Base-by-base conservation (phyloP, 2,888 invertebrate genomes). In the Philereme vetulata region DNA sequence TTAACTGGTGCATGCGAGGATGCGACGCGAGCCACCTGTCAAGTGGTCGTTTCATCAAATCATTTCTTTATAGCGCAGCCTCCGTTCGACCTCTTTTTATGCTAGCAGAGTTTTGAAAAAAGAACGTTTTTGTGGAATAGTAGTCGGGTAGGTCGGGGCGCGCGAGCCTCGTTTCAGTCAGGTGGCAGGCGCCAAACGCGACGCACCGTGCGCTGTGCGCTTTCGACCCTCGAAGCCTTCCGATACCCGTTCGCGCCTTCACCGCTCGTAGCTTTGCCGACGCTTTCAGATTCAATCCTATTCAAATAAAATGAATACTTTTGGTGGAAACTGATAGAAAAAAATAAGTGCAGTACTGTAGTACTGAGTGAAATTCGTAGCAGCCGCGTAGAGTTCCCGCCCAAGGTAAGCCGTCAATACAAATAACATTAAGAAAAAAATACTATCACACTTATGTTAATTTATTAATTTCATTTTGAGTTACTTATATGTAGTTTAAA, bases 91-190 rank as follows among this genome's bases (percentile, higher is more conserved):
- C 84, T 85, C 83, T 82, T 86, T 62, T 88, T 90, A 90, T 90
- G 80, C 84, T 71, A 73, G 76, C 79, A 77, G 81, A 80, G 83
- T 86, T 88, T 89, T 84, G 82, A 88, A 90, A 86, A 84, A 87
- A 87, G 69, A 82, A 81, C 85, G 85, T 86, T 86, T 81, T 80
- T 77, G 84, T 84, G 79, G 82, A 80, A 76, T 77, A 84, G 81
- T 76, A 79, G 85, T 91, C 79, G 90, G 89, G 88, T 90, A 91
- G 90, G 90, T 91, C 90, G 89, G 85, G 88, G 86, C 87, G 88
- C 86, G 85, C 83, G 83, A 86, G 85, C 84, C 86, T 86, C 75
- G 71, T 80, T 84, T 86, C 90, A 91, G 91, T 90, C 90, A 88
- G 89, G 91, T 90, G 91, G 82, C 85, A 77, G 80, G 84, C 91